These are phyloP conservation scores for Hemichromis elongatus DNA, from an alignment of 2,113 vertebrate species.

Conservation along the genomic window DNA sequence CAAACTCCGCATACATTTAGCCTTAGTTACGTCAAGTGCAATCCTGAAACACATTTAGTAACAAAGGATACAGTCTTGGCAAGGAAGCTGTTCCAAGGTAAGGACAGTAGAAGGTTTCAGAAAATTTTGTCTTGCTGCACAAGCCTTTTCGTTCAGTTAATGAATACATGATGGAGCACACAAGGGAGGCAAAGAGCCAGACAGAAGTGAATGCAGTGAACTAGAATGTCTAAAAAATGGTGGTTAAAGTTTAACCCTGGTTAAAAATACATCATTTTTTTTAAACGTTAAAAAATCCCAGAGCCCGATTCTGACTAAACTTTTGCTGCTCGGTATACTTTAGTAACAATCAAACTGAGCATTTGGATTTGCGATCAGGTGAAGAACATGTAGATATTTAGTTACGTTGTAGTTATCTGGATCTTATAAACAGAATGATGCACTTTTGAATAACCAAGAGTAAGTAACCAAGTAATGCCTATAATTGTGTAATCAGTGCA, in stretches of 20 bases:
- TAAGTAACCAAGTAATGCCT: background rate
- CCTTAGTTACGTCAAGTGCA: slow-evolving; percentile 10
- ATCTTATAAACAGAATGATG: background rate
- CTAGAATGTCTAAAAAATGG: background rate
- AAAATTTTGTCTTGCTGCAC: slow-evolving; percentile 21
- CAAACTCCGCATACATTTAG: slow-evolving; percentile 21
- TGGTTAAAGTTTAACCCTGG: background rate
- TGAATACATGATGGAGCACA: background rate
- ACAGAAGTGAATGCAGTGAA: background rate
- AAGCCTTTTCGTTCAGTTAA: slow-evolving; percentile 22
- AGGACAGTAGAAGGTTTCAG: background rate
- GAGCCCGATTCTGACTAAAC: background rate
- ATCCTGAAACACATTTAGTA: background rate
- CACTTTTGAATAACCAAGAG: background rate
- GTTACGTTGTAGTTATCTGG: background rate
- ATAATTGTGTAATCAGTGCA: background rate
- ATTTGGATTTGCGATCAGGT: background rate
- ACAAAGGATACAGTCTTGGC: background rate
- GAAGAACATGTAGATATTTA: background rate
- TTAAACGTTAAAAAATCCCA: background rate
- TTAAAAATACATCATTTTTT: background rate
- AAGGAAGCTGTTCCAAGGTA: background rate
- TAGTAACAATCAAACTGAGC: background rate
- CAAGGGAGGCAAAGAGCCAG: background rate
- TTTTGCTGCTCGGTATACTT: background rate